Conservation (phyloP, 2,888 invertebrate species). For the Cerceris ruficornis region DNA sequence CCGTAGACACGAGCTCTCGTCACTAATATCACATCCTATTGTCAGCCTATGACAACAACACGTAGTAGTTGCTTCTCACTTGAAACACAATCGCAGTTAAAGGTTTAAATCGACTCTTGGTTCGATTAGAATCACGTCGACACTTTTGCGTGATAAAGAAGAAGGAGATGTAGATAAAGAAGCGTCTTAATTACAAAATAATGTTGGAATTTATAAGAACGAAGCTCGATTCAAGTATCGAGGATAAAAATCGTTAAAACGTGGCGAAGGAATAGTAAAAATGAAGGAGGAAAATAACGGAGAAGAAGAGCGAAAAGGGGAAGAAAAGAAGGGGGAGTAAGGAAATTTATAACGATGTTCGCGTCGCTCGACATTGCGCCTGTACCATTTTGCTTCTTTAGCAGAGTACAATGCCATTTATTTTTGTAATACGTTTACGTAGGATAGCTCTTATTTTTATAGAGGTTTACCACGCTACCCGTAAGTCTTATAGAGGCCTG, state of each 20-base stretch:
- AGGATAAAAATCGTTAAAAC: not conserved
- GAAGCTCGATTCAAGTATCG: conserved; percentile 38
- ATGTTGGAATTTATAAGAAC: conserved; percentile 43
- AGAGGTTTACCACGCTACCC: conserved; percentile 78
- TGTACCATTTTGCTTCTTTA: conserved; percentile 81
- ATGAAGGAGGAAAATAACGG: not conserved
- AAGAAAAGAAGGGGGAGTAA: not conserved
- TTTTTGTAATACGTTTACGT: conserved; percentile 81
- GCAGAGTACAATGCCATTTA: conserved; percentile 81
- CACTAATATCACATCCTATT: too few species aligned
- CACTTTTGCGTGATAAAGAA: not conserved
- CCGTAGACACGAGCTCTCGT: too few species aligned
- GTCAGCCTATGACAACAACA: too few species aligned
- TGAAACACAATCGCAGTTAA: too few species aligned
- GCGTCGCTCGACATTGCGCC: conserved; percentile 80
- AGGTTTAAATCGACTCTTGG: too few species aligned
- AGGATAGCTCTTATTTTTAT: conserved; percentile 79
- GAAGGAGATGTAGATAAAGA: not conserved
- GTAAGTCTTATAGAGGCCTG: conserved; percentile 81
- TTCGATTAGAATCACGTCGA: too few species aligned
- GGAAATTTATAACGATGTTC: conserved; percentile 64
- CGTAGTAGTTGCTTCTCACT: too few species aligned
- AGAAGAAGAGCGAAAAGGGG: not conserved
- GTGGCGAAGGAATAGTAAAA: too few species aligned
- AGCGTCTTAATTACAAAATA: conserved; percentile 11